Evolutionary conservation across 2,888 invertebrate species (phyloP), one percentile per base, ranked within the genome.

Genomic region (Melinaea menophilus): DNA sequence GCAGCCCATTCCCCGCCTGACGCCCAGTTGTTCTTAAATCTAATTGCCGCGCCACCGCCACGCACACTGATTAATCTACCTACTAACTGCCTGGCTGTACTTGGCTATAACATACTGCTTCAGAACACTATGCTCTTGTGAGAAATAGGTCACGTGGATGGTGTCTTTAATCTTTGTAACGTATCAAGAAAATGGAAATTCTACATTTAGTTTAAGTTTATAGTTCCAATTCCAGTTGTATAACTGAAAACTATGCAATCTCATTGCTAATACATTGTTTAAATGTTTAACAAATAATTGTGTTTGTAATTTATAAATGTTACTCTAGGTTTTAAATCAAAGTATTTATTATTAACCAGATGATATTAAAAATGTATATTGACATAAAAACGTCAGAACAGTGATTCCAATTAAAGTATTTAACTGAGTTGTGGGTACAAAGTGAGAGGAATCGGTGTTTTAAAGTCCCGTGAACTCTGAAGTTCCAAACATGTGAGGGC

Each of bases 11-110:
- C 90, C 84, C 83, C 79, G 79, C 84, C 87, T 88, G 87, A 87
- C 90, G 88, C 86, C 89, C 88, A 85, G 90, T 90, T 90, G 90
- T 90, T 90, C 90, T 90, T 90, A 90, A 90, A 90, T 89, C 90
- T 90, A 90, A 90, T 90, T 90, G 88, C 88, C 85, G 73, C 80
- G 81, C 80, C 81, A 77, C 80, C 70, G 65, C 68, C 66, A 69
- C 72, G 70, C 70, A 70, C 71, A 72, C 73, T 73, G 75, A 75
- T 76, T 75, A 73, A 75, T 74, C 73, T 72, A 71, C 71, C 72
- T 68, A 67, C 67, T 69, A 73, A 68, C 68, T 67, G 68, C 69
- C 66, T 0, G 22, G 22, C 22, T 22, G 1, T 22, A 69, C 71
- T 72, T 69, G 72, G 73, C 72, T 72, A 68, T 72, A 69, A 73